Evolutionary conservation across 2,113 vertebrate species (phyloP), one percentile per base, ranked within the genome.

Genomic region (Bufo gargarizans): DNA sequence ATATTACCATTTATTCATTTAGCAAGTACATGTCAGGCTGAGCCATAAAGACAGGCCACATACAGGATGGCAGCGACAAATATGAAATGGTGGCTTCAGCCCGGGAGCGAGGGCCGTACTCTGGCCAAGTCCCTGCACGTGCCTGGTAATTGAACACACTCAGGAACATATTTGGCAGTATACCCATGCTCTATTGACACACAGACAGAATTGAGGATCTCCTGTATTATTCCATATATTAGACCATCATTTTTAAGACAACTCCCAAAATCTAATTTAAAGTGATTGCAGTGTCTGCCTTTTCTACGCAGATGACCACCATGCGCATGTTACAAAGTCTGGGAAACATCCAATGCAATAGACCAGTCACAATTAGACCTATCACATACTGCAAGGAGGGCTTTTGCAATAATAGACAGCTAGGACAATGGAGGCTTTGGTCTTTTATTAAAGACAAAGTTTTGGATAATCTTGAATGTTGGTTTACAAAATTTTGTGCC

Each of bases 1-100:
- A 77, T 79, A 79, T 86, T 79, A 67, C 76, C 74, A 86, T 86
- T 86, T 67, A 86, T 86, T 86, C 43, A 86, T 77, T 86, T 86
- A 49, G 72, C 45, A 69, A 56, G 63, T 55, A 53, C 72, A 78
- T 78, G 74, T 63, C 85, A 56, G 85, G 61, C 47, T 10, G 85
- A 65, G 56, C 58, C 43, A 65, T 86, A 43, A 63, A 33, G 47
- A 53, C 59, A 86, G 85, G 61, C 67, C 76, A 77, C 47, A 77
- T 77, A 78, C 50, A 56, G 77, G 22, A 61, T 86, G 84, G 63
- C 84, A 85, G 84, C 45, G 33, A 63, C 71, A 45, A 61, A 61
- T 71, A 85, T 50, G 77, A 76, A 72, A 9, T 72, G 17, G n/a
- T 9, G 19, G 43, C 45, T 17, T 3, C 13, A 17, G 6, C 1